Conservation (phyloP, 1,140 invertebrate genomes). For the Octopus bimaculoides region DNA sequence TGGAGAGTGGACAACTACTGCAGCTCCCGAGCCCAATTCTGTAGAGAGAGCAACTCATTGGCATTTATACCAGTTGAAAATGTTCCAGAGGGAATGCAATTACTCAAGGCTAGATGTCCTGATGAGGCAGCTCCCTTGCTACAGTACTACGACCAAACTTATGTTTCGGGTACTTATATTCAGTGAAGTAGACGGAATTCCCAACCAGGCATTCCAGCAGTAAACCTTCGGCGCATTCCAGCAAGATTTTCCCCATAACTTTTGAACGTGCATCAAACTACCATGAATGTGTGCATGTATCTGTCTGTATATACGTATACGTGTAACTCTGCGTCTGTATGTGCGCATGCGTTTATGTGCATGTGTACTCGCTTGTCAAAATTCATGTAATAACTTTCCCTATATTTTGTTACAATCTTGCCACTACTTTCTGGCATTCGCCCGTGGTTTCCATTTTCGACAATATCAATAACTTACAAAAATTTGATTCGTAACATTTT, state of each 20-base stretch:
- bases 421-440: too few relatives aligned
- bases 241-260: conserved; percentile 14
- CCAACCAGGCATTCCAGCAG: not conserved
- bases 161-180: conserved; percentile 17
- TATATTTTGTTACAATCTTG: too few relatives aligned
- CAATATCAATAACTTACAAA: too few relatives aligned
- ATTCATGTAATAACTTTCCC: too few relatives aligned
- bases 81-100: not conserved
- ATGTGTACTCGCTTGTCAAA: too few relatives aligned
- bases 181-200: not conserved
- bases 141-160: conserved; percentile 13
- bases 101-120: not conserved
- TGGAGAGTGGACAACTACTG: conserved; percentile 17
- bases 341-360: too few relatives aligned
- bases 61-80: conserved; percentile 21
- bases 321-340: too few relatives aligned
- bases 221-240: not conserved
- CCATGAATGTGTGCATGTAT: conserved; percentile 8
- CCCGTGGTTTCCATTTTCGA: too few relatives aligned
- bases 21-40: conserved; percentile 13
- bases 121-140: not conserved
- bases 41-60: conserved; percentile 15
- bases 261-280: conserved; percentile 21
- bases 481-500: too few relatives aligned
- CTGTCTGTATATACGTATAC: too few relatives aligned